These are phyloP conservation scores for Rhopalosiphum nymphaeae DNA, from an alignment of 2,888 invertebrate genomes.

Conservation along the genomic window DNA sequence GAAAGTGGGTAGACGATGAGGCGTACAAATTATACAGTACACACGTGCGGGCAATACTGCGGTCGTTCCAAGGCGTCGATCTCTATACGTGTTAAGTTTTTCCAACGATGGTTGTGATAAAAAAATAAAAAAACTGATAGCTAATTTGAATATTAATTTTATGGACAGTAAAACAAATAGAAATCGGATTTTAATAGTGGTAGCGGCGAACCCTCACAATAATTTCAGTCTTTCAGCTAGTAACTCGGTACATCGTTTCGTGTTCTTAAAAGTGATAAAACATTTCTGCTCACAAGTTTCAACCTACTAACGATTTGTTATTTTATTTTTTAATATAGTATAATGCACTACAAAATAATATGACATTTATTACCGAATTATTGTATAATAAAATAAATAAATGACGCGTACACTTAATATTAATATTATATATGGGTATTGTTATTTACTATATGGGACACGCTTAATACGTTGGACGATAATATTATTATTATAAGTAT, in stretches of 20 bases:
- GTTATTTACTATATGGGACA: neutral
- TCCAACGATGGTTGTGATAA: conserved; percentile 16
- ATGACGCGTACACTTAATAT: neutral
- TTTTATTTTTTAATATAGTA: neutral
- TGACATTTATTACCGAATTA: neutral
- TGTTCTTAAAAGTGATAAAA: neutral
- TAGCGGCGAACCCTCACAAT: neutral
- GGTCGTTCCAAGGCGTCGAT: conserved; percentile 29
- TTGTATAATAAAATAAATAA: neutral
- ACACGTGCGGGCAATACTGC: neutral
- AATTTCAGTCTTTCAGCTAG: neutral
- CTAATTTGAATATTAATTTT: conserved; percentile 28
- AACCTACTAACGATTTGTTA: neutral
- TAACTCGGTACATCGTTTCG: neutral
- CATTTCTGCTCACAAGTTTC: neutral
- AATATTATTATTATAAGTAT: too few species aligned
- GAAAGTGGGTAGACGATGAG: conserved; percentile 48
- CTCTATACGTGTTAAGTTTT: neutral
- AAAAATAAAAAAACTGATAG: neutral
- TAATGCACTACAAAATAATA: neutral
- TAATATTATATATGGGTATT: neutral
- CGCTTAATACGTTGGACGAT: neutral
- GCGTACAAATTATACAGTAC: conserved; percentile 49
- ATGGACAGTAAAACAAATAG: conserved; percentile 5
- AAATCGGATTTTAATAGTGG: conserved; percentile 18